phyloP scores from a whole-genome alignment of 1,140 invertebrate genomes.

The Cyrtorhinus lividipennis region DNA sequence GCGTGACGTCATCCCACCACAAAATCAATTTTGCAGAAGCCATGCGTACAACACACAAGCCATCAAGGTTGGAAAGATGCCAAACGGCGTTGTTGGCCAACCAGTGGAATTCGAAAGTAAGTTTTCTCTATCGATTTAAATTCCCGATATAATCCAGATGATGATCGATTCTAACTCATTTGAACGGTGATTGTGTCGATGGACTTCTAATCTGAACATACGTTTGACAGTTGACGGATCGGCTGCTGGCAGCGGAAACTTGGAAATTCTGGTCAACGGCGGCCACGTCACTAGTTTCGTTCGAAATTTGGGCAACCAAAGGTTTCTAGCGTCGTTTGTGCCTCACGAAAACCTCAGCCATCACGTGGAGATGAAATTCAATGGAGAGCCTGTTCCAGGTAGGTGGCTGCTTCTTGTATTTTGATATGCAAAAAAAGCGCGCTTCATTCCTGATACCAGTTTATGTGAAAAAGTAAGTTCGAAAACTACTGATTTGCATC shows the following conservation, averaged over 20 bases:
- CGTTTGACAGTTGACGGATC: slow-evolving; percentile 94
- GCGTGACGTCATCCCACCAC: too few species aligned
- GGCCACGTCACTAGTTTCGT: slow-evolving; percentile 90
- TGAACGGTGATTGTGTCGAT: too few species aligned
- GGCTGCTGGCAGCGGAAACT: slow-evolving; percentile 83
- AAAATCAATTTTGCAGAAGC: slow-evolving; percentile 36
- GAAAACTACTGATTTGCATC: too few species aligned
- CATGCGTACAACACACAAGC: slow-evolving; percentile 58
- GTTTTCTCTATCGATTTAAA: too few species aligned
- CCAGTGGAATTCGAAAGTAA: slow-evolving; percentile 93
- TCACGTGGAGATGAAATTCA: slow-evolving; percentile 90
- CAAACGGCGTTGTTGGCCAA: slow-evolving; percentile 70
- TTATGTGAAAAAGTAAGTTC: too few species aligned
- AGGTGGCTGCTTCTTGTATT: too few species aligned
- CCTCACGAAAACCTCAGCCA: slow-evolving; percentile 73
- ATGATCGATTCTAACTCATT: too few species aligned
- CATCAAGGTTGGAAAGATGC: slow-evolving; percentile 71
- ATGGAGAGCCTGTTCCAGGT: slow-evolving; percentile 84
- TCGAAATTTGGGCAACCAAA: slow-evolving; percentile 75
- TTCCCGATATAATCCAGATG: too few species aligned
- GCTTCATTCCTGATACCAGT: too few species aligned
- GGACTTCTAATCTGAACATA: too few species aligned
- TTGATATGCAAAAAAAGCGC: too few species aligned
- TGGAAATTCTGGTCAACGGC: slow-evolving; percentile 92
- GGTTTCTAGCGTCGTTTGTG: slow-evolving; percentile 80